Percentiles rank a stretch among this genome's conserved stretches.
Evolutionary conservation across 2,797 vertebrate species (phyloP).

Genomic region (Babyrousa celebensis): DNA sequence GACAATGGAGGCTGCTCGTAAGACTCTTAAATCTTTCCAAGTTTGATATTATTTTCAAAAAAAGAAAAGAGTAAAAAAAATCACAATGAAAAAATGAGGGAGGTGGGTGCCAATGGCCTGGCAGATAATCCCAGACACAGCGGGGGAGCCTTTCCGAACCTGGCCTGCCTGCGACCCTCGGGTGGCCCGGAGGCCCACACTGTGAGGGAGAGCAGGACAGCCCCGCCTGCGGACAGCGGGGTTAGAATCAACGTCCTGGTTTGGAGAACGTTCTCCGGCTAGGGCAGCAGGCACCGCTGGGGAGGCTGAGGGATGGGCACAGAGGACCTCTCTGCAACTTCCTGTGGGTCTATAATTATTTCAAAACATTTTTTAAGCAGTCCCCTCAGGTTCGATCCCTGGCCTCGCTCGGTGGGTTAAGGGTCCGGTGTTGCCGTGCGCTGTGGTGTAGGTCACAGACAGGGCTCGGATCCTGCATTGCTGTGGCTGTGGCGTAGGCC

Average conservation of each 20-base stretch:
- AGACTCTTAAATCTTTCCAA: slow-evolving; percentile 12
- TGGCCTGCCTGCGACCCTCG: neutral
- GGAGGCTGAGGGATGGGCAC: neutral
- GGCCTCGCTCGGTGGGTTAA: too few species aligned
- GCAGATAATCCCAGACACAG: neutral
- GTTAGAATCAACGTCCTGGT: neutral
- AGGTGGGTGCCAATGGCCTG: too few species aligned
- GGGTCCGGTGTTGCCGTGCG: too few species aligned
- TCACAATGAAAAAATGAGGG: neutral
- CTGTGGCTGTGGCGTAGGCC: too few species aligned
- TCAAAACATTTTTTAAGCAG: neutral
- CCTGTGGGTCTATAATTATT: slow-evolving; percentile 2
- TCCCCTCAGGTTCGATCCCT: too few species aligned
- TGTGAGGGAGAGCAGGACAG: neutral
- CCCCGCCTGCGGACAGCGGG: neutral
- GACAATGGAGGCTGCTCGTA: slow-evolving; percentile 5
- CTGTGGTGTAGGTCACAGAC: too few species aligned
- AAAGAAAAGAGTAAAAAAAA: neutral
- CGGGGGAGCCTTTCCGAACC: neutral
- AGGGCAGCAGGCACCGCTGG: neutral
- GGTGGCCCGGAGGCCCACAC: neutral
- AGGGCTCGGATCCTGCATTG: too few species aligned
- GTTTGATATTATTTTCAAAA: neutral
- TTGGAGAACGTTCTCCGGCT: neutral
- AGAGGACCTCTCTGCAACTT: neutral